Conservation (phyloP, 2,113 vertebrate species). For the Carassius auratus region DNA sequence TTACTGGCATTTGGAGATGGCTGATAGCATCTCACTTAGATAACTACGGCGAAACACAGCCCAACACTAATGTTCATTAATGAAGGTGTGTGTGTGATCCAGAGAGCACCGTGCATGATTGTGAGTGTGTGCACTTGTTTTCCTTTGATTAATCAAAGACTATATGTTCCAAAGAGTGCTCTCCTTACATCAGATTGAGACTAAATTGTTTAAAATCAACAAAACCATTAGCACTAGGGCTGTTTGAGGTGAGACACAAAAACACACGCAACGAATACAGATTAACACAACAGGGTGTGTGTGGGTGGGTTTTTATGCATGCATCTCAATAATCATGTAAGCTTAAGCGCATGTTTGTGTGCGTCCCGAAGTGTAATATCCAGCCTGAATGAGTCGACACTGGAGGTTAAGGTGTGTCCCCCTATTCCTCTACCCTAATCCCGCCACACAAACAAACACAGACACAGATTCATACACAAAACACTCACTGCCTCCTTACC, state of each 20-base stretch:
- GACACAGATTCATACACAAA: constrained; percentile 31
- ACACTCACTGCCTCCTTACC: neutral
- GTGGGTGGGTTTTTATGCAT: neutral
- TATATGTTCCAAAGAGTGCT: constrained; percentile 45
- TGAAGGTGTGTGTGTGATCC: constrained; percentile 38
- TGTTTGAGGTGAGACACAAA: constrained; percentile 48
- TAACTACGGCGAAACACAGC: constrained; percentile 39
- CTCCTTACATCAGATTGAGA: constrained; percentile 38
- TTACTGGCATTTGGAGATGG: constrained; percentile 37
- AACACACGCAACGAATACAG: neutral
- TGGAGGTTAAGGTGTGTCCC: constrained; percentile 23
- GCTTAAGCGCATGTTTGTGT: constrained; percentile 16
- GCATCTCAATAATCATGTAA: neutral
- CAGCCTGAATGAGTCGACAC: constrained; percentile 9
- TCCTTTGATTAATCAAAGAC: constrained; percentile 49
- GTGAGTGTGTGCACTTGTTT: constrained; percentile 25
- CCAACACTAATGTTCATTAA: constrained; percentile 49
- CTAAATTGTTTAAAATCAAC: constrained; percentile 52
- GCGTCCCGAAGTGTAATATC: neutral
- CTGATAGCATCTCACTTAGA: constrained; percentile 50
- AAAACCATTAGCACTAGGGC: constrained; percentile 46
- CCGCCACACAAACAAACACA: constrained; percentile 15
- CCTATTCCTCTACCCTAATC: neutral
- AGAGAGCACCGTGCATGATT: neutral
- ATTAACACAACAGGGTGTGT: constrained; percentile 1